These are phyloP conservation scores for Leucophora obtusa DNA, from an alignment of 2,888 invertebrate genomes.

Conservation along the genomic window DNA sequence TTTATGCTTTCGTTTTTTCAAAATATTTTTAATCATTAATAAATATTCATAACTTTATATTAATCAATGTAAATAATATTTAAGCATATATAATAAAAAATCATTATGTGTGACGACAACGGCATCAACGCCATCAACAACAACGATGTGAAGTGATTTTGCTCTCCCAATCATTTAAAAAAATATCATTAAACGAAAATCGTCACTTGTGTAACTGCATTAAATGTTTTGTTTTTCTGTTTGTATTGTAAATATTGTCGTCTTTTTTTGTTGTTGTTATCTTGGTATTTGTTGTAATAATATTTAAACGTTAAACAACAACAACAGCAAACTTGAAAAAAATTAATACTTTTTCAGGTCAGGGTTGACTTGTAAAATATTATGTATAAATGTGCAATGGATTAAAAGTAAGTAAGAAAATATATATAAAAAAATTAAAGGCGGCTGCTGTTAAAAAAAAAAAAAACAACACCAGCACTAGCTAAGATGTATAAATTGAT, in stretches of 20 bases:
- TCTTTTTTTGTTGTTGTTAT: conserved; percentile 12
- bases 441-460: conserved; percentile 44
- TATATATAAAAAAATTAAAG: conserved; percentile 23
- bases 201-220: conserved; percentile 62
- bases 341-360: conserved; percentile 60
- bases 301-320: conserved; percentile 31
- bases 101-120: neutral
- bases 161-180: neutral
- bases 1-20: neutral
- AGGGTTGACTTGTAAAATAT: conserved; percentile 63
- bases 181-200: conserved; percentile 35
- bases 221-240: conserved; percentile 9
- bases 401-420: conserved; percentile 29
- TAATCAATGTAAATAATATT: conserved; percentile 21
- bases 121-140: neutral
- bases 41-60: conserved; percentile 33
- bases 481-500: conserved; percentile 43
- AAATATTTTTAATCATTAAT: conserved; percentile 10
- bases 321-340: conserved; percentile 29
- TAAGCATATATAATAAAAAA: neutral
- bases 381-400: conserved; percentile 51
- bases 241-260: conserved; percentile 9
- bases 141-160: neutral
- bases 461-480: conserved; percentile 11
- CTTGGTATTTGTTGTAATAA: conserved; percentile 31